Base-by-base conservation (phyloP, 2,888 invertebrate species). In the Xylota sylvarum region DNA sequence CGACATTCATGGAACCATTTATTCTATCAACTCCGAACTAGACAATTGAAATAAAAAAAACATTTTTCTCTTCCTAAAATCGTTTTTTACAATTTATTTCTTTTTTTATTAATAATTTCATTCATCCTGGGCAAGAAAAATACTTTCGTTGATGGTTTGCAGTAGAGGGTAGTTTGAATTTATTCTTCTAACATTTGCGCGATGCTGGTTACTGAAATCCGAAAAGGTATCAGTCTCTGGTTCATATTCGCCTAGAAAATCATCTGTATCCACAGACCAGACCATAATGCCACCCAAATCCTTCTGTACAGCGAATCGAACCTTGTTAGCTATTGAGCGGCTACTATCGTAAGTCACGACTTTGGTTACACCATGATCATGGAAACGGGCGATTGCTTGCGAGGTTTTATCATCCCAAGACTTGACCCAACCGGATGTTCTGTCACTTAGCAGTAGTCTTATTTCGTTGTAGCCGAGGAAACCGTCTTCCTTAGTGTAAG, bases 381-480 rank as follows among this genome's bases (percentile, higher is more conserved):
- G 93, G 0, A 95, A 94, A 0, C 92, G 90, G 0, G 94, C 92
- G 52, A 92, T 69, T 23, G 90, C 90, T 88, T 93, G 93, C 9
- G 91, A 90, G 17, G 93, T 94, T 69, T 93, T 93, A 0, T 94
- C 93, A 90, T 97, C 96, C 96, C 96, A 97, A 80, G 94, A 94
- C 23, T 93, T 93, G 0, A 92, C 93, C 96, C 97, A 97, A 0
- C 93, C 93, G 0, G 94, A 93, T 0, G 94, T 93, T 14, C 93
- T 93, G 89, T 95, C 95, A 50, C 93, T 93, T 17, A 95, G 89
- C 88, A 95, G 94, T 70, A 92, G 89, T 89, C 96, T 96, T 65
- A 97, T 95, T 94, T 98, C 98, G 91, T 97, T 97, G 90, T 97
- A 98, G 1, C 97, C 98, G 93, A 97, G 94, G 89, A 97, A 97